Evolutionary conservation across 92 coral and sea anemone species (phyloP).

Genomic region (Desmophyllum pertusum): DNA sequence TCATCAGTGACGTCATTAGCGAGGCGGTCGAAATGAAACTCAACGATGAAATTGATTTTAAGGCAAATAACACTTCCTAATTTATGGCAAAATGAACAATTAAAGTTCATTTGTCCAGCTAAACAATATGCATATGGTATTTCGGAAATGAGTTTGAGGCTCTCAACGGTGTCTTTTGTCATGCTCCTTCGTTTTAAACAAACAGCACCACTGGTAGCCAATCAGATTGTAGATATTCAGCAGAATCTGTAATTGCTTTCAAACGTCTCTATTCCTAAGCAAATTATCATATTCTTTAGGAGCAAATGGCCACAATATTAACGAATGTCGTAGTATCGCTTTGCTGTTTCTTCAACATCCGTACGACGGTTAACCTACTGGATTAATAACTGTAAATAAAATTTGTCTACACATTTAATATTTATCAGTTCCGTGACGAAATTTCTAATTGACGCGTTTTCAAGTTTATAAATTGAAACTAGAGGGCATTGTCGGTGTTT

Average conservation of each 20-base stretch:
- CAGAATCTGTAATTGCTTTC: not conserved
- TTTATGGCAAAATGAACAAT: slow-evolving; percentile 9
- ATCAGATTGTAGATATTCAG: not conserved
- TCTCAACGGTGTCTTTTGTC: not conserved
- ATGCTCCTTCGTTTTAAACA: not conserved
- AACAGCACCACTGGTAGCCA: slow-evolving; percentile 4
- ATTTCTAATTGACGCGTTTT: slow-evolving; percentile 8
- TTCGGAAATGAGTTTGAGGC: slow-evolving; percentile 13
- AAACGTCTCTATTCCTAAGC: not conserved
- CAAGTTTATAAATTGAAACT: not conserved
- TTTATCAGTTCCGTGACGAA: not conserved
- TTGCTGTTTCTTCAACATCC: not conserved
- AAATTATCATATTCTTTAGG: not conserved
- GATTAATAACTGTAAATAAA: not conserved
- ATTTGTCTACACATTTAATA: not conserved
- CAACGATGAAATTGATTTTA: not conserved
- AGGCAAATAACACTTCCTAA: not conserved
- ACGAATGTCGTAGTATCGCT: not conserved
- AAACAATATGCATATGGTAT: not conserved
- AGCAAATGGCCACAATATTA: not conserved
- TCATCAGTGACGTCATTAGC: not conserved
- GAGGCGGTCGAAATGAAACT: not conserved
- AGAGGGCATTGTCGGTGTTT: not conserved
- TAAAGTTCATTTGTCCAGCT: not conserved
- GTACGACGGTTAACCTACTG: not conserved